Evolutionary conservation across 2,113 vertebrate species (phyloP).

Genomic region (Brachypteracias leptosomus): DNA sequence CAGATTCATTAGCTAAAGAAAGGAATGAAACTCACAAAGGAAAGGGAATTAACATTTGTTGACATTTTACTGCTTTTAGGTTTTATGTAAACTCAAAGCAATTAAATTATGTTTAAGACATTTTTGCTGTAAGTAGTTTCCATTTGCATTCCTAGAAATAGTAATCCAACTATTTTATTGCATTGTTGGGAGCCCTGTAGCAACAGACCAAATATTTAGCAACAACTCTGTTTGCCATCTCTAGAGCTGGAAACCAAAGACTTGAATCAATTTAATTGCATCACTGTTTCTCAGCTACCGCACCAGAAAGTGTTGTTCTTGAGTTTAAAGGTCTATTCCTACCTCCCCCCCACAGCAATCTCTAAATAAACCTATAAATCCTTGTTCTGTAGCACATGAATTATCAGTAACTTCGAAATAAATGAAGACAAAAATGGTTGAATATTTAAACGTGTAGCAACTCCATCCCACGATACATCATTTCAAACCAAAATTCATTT

Average conservation of each 20-base stretch:
- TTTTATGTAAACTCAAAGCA: constrained; percentile 77
- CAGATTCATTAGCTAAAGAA: constrained; percentile 62
- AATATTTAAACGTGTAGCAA: constrained; percentile 78
- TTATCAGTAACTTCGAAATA: constrained; percentile 71
- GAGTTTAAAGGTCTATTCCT: constrained; percentile 33
- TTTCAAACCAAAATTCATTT: constrained; percentile 72
- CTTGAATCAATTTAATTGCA: constrained; percentile 70
- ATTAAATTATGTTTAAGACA: constrained; percentile 77
- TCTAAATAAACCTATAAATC: constrained; percentile 77
- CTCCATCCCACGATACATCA: constrained; percentile 72
- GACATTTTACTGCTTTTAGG: constrained; percentile 75
- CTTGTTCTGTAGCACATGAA: constrained; percentile 69
- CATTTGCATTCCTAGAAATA: constrained; percentile 66
- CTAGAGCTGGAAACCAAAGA: constrained; percentile 55
- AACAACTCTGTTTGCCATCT: constrained; percentile 65
- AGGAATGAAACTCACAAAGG: constrained; percentile 59
- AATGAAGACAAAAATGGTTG: constrained; percentile 80
- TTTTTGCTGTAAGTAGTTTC: constrained; percentile 76
- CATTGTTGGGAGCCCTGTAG: constrained; percentile 53
- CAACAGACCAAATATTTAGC: constrained; percentile 56
- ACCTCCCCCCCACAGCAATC: constrained; percentile 24
- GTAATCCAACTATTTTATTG: constrained; percentile 68
- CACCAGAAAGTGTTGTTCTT: constrained; percentile 11
- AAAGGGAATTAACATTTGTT: constrained; percentile 76
- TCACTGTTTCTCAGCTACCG: constrained; percentile 24